Evolutionary conservation across 2,888 invertebrate genomes (phyloP), one percentile per base, ranked within the genome.

Genomic region (Bedellia somnulentella): DNA sequence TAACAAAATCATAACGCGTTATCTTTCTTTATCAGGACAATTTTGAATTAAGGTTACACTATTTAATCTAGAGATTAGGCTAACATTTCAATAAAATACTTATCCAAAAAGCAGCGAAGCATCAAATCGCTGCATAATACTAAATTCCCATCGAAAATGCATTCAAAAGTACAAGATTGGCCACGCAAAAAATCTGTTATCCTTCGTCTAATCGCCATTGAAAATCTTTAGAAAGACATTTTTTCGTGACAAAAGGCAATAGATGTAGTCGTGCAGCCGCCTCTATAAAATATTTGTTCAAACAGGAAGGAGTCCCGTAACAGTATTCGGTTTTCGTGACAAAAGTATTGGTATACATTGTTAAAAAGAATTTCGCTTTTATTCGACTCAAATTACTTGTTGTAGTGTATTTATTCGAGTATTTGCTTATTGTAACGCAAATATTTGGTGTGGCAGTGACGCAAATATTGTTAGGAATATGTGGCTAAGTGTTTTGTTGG

Each of bases 261-360:
- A 5, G 3, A 27, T 21, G 12, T 12, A 15, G 21, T 21, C 29
- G 5, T 29, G 29, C 29, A 29, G 29, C 24, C 29, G n/a, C 9
- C 21, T 5, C 27, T 41, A 46, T 44, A 49, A 52, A 56, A 52
- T 50, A 52, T 56, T 56, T 55, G 49, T 57, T 49, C 47, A 56
- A 53, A 58, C 56, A 55, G 50, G 53, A 58, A 57, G 43, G 45
- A 47, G 45, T 43, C 43, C 43, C 38, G 39, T 42, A 41, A 37
- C 35, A 24, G 17, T 17, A 25, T 30, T 30, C 13, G 10, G 14
- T 23, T 14, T 22, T 24, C 10, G 15, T 8, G 12, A 29, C 29
- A 29, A 29, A 29, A 11, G 29, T 10, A 21, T 21, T 15, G 29
- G 13, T 16, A 27, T 17, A n/a, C n/a, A n/a, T n/a, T n/a, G n/a